Conservation (phyloP, 2,888 invertebrate genomes). For the Molanna angustata region DNA sequence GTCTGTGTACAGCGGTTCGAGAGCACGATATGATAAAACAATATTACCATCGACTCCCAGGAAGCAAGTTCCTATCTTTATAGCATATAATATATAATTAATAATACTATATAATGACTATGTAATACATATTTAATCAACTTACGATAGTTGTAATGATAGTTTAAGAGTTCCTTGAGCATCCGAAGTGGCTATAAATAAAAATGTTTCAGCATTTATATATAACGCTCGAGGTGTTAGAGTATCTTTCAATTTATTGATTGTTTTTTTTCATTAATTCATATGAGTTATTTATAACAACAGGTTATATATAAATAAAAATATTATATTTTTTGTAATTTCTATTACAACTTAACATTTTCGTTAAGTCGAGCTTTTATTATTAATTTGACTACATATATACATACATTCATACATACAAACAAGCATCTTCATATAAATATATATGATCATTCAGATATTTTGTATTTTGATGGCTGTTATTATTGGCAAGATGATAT, state of each 20-base stretch:
- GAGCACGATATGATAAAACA: constrained; percentile 21
- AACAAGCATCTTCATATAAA: too few species aligned
- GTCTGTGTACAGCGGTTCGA: constrained; percentile 4
- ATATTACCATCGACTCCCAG: constrained; percentile 54
- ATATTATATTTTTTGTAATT: constrained; percentile 17
- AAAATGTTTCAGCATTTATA: constrained; percentile 59
- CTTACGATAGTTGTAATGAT: constrained; percentile 56
- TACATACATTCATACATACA: too few species aligned
- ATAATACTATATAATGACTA: constrained; percentile 59
- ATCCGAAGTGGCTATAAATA: constrained; percentile 24
- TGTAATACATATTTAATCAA: constrained; percentile 53
- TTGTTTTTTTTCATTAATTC: constrained; percentile 25
- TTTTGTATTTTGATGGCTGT: too few species aligned
- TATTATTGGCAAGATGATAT: too few species aligned
- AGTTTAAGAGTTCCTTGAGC: constrained; percentile 59
- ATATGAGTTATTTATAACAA: constrained; percentile 26
- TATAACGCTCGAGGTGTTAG: constrained; percentile 36
- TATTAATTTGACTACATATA: too few species aligned
- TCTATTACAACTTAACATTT: constrained; percentile 8
- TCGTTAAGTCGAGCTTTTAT: not conserved
- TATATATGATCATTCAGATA: too few species aligned
- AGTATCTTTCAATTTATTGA: constrained; percentile 23
- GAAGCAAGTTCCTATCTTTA: constrained; percentile 61
- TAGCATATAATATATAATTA: constrained; percentile 61
- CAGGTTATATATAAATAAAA: constrained; percentile 23